phyloP scores from a whole-genome alignment of 2,113 vertebrate species.

The Rhinoderma darwinii region DNA sequence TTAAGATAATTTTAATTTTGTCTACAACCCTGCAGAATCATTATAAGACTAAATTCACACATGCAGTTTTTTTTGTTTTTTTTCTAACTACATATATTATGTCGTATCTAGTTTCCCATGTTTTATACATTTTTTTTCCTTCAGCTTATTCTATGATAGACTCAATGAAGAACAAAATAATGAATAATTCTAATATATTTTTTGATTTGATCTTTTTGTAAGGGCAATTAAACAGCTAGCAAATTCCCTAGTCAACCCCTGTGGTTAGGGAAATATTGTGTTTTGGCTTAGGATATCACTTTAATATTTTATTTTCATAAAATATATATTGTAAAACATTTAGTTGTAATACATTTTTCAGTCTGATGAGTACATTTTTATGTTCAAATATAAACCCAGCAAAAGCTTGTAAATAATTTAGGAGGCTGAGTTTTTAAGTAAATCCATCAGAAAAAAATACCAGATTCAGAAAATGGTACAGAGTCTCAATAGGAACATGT shows the following conservation, averaged over 20 bases:
- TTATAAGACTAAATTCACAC: background rate
- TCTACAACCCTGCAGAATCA: background rate
- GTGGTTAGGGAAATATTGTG: slow-evolving; percentile 42
- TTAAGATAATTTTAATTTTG: background rate
- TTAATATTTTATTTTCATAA: slow-evolving; percentile 49
- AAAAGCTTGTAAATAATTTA: slow-evolving; percentile 42
- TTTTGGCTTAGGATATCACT: slow-evolving; percentile 28
- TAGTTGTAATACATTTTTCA: slow-evolving; percentile 20
- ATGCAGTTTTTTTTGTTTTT: background rate
- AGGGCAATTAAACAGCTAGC: slow-evolving; percentile 36
- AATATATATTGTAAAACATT: slow-evolving; percentile 46
- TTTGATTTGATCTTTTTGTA: slow-evolving; percentile 23
- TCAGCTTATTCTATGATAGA: background rate
- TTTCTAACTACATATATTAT: background rate
- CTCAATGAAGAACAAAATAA: background rate
- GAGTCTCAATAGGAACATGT: background rate
- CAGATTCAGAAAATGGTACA: background rate
- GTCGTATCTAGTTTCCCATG: background rate
- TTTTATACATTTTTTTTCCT: background rate
- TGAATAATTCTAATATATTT: slow-evolving; percentile 32
- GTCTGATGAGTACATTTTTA: slow-evolving; percentile 48
- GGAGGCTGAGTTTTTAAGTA: background rate
- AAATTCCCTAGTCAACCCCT: slow-evolving; percentile 14
- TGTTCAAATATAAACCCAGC: slow-evolving; percentile 36
- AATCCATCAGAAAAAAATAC: background rate